Percentiles rank a stretch among this genome's conserved stretches.
These are phyloP conservation scores for Bubo bubo DNA, from an alignment of 2,113 vertebrate species.

Conservation along the genomic window DNA sequence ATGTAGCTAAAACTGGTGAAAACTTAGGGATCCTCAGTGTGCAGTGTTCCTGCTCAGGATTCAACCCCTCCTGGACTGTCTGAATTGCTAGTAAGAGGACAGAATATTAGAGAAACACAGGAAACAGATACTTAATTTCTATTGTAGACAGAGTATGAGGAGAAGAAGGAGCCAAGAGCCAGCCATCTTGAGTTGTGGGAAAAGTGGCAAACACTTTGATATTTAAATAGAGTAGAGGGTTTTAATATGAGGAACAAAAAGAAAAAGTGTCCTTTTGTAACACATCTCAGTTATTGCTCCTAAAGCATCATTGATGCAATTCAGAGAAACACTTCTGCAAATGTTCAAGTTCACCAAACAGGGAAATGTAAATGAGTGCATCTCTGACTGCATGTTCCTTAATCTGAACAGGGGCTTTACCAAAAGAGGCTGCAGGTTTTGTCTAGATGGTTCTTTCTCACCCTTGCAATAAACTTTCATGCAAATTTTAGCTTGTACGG, in stretches of 20 bases:
- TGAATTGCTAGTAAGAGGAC: background rate
- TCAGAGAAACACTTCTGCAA: constrained; percentile 23
- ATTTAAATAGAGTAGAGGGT: background rate
- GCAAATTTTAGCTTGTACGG: background rate
- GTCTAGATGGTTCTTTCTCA: background rate
- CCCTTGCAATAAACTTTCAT: background rate
- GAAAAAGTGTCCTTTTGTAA: background rate
- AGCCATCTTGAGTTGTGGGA: background rate
- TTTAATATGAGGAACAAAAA: background rate
- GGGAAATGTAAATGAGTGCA: constrained; percentile 19
- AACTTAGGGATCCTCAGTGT: background rate
- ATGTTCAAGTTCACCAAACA: background rate
- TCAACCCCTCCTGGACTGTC: background rate
- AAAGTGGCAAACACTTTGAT: background rate
- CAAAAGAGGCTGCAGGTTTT: background rate
- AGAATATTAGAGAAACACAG: background rate
- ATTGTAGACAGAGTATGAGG: background rate
- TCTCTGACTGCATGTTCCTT: background rate
- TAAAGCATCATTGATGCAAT: background rate
- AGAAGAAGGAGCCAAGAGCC: background rate
- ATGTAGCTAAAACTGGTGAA: background rate
- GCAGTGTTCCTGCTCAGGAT: background rate
- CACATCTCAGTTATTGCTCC: background rate
- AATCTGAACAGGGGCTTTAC: background rate
- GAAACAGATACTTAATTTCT: background rate